Base-by-base conservation (phyloP, 1,140 invertebrate genomes). In the Homarus americanus region DNA sequence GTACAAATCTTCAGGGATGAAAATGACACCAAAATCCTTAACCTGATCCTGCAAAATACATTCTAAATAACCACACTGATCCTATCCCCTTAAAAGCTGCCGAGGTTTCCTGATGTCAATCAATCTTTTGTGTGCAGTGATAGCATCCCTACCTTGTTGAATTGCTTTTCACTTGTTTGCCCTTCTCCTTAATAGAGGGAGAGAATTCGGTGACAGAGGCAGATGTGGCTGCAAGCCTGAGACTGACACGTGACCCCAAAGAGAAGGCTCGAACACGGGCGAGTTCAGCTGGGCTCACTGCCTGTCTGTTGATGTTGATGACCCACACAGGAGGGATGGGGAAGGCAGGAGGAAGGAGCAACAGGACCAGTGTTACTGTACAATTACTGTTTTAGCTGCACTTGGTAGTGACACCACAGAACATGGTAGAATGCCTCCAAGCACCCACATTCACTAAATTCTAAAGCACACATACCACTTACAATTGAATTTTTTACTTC, bases 251-350 rank as follows among this genome's bases (percentile, higher is more conserved):
- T 41, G 92, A 92, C 36, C 92, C 92, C 49, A 92, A 85, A 84
- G 92, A 92, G 92, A 92, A 92, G 83, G 92, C 92, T 79, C 92
- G 88, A 44, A 91, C 90, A 82, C 92, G 92, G 82, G 92, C 85
- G 44, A 90, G 89, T 72, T 92, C 92, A 38, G 85, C 84, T 44
- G 85, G 86, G 73, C 76, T 87, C 63, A 91, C 85, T 73, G 91
- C 85, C 79, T 87, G 90, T 89, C 89, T 90, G 49, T 76, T 28
- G 87, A 66, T 66, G 88, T 75, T 32, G 87, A 58, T 69, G 41
- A 44, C 80, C 49, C 79, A 90, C 88, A 76, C 49, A 82, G 66
- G 80, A 82, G 88, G 80, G 80, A 84, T 78, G 88, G 69, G 76
- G 79, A 49, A 84, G 88, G 80, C 80, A 90, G 80, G 84, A 87